phyloP scores from a whole-genome alignment of 1,140 invertebrate genomes.

The Papilio polyxenes region DNA sequence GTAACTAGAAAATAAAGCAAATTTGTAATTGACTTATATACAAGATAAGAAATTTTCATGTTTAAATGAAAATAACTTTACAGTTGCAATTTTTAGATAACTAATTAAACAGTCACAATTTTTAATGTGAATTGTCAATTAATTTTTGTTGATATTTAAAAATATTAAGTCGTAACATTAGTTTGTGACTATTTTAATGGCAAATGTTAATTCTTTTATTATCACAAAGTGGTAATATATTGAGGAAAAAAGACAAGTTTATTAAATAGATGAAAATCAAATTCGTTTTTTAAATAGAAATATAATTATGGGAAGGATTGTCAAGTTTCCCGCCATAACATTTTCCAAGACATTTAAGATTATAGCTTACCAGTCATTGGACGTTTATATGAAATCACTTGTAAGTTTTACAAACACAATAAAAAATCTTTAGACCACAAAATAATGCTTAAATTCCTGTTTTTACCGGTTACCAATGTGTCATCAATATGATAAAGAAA shows the following conservation, averaged over 20 bases:
- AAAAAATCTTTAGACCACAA: neutral
- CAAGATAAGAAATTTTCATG: too few relatives aligned
- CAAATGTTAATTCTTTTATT: too few relatives aligned
- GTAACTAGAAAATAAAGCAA: neutral
- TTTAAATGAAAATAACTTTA: too few relatives aligned
- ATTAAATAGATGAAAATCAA: neutral
- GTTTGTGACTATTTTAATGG: too few relatives aligned
- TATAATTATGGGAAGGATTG: neutral
- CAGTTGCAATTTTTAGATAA: too few relatives aligned
- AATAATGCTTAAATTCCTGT: neutral
- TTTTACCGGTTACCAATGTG: neutral
- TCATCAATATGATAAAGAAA: too few relatives aligned
- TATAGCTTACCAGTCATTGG: neutral
- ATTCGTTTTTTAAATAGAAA: neutral
- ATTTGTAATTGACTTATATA: neutral
- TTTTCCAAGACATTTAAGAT: neutral
- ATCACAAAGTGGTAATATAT: too few relatives aligned
- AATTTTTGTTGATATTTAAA: too few relatives aligned
- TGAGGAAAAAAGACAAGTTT: neutral
- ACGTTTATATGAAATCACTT: neutral
- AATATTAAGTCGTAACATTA: too few relatives aligned
- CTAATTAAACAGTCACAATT: too few relatives aligned
- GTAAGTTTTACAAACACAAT: neutral
- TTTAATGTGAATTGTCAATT: too few relatives aligned
- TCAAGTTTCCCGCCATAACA: conserved; percentile 1